A percentile compares a stretch with the other conserved stretches of the same genome.
Evolutionary conservation across 2,888 invertebrate species (phyloP).

Genomic region (Branchipolynoe longqiensis): DNA sequence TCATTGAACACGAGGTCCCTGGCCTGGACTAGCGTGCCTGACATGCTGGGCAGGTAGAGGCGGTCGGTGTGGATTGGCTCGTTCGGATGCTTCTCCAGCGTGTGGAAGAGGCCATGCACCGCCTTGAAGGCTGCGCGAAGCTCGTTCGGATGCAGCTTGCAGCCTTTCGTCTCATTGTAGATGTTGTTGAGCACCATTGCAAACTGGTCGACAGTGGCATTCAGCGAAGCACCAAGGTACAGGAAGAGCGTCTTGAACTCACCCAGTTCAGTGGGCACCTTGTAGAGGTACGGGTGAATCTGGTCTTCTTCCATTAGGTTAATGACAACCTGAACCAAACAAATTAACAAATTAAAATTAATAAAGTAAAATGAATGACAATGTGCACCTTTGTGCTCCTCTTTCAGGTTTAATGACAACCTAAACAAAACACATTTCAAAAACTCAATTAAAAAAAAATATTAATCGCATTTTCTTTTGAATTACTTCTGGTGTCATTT

Average conservation of each 20-base stretch:
- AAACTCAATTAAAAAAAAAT: too few relatives aligned
- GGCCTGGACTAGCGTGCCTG: slow-evolving; percentile 60
- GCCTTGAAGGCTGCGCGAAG: slow-evolving; percentile 69
- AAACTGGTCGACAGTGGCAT: slow-evolving; percentile 69
- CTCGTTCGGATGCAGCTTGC: slow-evolving; percentile 70
- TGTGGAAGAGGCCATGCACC: slow-evolving; percentile 67
- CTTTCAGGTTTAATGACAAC: too few relatives aligned
- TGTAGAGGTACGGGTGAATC: slow-evolving; percentile 70
- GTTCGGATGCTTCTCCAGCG: slow-evolving; percentile 64
- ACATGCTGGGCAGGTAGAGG: slow-evolving; percentile 54
- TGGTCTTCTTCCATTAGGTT: slow-evolving; percentile 71
- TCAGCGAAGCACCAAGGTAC: slow-evolving; percentile 67
- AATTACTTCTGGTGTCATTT: too few relatives aligned
- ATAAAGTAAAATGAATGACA: too few relatives aligned
- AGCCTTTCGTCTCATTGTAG: slow-evolving; percentile 64
- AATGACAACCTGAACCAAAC: slow-evolving; percentile 70
- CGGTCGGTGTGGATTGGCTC: slow-evolving; percentile 44
- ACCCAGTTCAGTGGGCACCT: slow-evolving; percentile 69
- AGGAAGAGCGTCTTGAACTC: slow-evolving; percentile 70
- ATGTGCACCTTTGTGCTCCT: too few relatives aligned
- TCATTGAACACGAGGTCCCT: slow-evolving; percentile 69
- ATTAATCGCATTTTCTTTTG: too few relatives aligned
- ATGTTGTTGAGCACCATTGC: slow-evolving; percentile 68
- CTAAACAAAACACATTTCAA: too few relatives aligned
- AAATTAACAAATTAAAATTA: too few relatives aligned